These are phyloP conservation scores for Heterodera carotae DNA, from an alignment of 1,140 invertebrate genomes.

Conservation along the genomic window DNA sequence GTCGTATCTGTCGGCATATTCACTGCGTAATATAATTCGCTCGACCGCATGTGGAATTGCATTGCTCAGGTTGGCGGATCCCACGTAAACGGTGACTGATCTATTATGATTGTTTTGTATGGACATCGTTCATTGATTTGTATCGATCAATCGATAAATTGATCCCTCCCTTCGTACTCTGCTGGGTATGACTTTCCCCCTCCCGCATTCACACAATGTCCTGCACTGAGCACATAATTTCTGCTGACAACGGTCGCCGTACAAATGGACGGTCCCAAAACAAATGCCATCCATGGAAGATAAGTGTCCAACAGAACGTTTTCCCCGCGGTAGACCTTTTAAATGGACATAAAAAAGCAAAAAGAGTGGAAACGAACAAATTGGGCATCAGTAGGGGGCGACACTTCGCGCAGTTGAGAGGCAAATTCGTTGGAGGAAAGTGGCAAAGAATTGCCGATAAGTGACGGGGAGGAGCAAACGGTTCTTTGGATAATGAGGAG, in stretches of 20 bases:
- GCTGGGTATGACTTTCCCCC: slow-evolving; percentile 15
- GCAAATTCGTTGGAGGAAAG: not conserved
- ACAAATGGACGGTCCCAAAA: slow-evolving; percentile 23
- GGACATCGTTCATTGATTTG: not conserved
- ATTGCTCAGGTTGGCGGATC: slow-evolving; percentile 21
- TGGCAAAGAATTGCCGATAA: not conserved
- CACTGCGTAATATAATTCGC: slow-evolving; percentile 21
- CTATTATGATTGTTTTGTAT: not conserved
- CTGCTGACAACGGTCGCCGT: slow-evolving; percentile 16
- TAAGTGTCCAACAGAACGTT: slow-evolving; percentile 9
- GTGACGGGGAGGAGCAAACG: not conserved
- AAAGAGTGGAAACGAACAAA: not conserved
- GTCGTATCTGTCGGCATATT: slow-evolving; percentile 25
- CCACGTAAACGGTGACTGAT: slow-evolving; percentile 18
- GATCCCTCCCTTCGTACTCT: not conserved
- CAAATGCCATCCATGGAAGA: slow-evolving; percentile 28
- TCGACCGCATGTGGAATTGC: slow-evolving; percentile 12
- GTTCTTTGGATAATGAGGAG: not conserved
- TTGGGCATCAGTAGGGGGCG: not conserved
- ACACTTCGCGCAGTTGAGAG: not conserved
- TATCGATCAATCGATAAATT: not conserved
- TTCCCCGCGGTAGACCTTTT: slow-evolving; percentile 25
- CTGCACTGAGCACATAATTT: slow-evolving; percentile 21
- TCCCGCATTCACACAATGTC: slow-evolving; percentile 29
- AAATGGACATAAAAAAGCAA: not conserved